A percentile compares a stretch with the other conserved stretches of the same genome.
These are phyloP conservation scores for Diceros bicornis DNA, from an alignment of 2,797 vertebrate species.

Conservation along the genomic window DNA sequence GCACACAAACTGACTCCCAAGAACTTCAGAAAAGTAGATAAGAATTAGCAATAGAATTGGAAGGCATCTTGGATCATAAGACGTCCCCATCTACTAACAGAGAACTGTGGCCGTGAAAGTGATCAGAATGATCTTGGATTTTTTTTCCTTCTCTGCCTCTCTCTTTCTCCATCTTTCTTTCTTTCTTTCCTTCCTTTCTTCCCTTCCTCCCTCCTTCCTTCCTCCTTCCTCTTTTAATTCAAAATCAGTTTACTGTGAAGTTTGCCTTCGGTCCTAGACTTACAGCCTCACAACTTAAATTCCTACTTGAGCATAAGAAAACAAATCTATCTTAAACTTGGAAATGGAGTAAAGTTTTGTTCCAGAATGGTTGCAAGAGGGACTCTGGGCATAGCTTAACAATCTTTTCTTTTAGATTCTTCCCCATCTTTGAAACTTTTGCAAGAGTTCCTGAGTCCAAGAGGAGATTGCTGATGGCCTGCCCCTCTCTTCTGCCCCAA, in stretches of 20 bases:
- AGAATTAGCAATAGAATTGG: constrained; percentile 34
- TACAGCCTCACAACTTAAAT: constrained; percentile 16
- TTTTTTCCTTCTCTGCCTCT: not conserved
- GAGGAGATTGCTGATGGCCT: constrained; percentile 73
- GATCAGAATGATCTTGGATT: not conserved
- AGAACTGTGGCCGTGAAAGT: not conserved
- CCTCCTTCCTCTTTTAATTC: not conserved
- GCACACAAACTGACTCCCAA: not conserved
- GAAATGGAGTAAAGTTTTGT: not conserved
- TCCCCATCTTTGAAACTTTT: constrained; percentile 77
- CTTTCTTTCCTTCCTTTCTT: no score
- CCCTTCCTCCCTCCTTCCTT: not conserved
- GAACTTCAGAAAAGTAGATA: constrained; percentile 32
- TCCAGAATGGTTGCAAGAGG: constrained; percentile 51
- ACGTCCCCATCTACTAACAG: not conserved
- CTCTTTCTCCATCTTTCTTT: no score
- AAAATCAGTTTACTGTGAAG: not conserved
- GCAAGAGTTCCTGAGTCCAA: constrained; percentile 83
- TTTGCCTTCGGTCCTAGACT: constrained; percentile 4
- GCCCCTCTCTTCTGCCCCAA: constrained; percentile 85
- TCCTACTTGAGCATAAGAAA: not conserved
- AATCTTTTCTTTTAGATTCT: constrained; percentile 70
- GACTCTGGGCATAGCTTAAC: constrained; percentile 58
- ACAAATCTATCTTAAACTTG: constrained; percentile 53
- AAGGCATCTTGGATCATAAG: constrained; percentile 39